Conservation (phyloP, 2,113 vertebrate genomes). For the Microcebus griseorufus region DNA sequence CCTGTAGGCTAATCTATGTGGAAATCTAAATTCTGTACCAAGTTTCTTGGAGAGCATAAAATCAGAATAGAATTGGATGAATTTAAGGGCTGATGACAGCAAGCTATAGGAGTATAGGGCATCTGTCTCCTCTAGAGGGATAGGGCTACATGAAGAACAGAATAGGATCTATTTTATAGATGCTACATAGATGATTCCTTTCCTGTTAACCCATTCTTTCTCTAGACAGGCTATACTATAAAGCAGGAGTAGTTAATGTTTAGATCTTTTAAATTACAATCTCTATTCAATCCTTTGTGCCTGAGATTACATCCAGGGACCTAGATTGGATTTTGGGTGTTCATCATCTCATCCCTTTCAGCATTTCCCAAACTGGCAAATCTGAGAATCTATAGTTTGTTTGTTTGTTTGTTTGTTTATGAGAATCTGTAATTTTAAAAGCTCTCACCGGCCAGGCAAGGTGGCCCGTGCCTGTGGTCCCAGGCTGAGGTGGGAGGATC, state of each 20-base stretch:
- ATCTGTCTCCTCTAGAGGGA: background rate
- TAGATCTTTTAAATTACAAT: background rate
- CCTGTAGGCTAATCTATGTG: background rate
- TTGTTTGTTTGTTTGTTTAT: background rate
- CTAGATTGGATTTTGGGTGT: background rate
- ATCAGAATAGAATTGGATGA: background rate
- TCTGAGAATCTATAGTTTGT: background rate
- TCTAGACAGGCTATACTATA: background rate
- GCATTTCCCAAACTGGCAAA: background rate
- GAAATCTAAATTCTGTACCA: background rate
- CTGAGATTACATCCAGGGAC: background rate
- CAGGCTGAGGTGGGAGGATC: background rate
- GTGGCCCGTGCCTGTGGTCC: background rate
- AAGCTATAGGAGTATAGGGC: background rate
- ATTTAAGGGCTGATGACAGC: background rate
- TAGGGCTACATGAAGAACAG: too few relatives aligned
- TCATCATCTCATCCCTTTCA: background rate
- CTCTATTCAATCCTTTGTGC: background rate
- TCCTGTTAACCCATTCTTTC: background rate
- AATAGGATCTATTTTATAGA: background rate
- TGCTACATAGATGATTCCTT: background rate
- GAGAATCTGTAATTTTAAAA: background rate
- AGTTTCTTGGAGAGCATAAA: constrained; percentile 1
- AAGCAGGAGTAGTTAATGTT: background rate
- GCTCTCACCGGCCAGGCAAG: background rate